Evolutionary conservation across 1,140 invertebrate species (phyloP), one percentile per base, ranked within the genome.

Genomic region (Heliconius eleuchia): DNA sequence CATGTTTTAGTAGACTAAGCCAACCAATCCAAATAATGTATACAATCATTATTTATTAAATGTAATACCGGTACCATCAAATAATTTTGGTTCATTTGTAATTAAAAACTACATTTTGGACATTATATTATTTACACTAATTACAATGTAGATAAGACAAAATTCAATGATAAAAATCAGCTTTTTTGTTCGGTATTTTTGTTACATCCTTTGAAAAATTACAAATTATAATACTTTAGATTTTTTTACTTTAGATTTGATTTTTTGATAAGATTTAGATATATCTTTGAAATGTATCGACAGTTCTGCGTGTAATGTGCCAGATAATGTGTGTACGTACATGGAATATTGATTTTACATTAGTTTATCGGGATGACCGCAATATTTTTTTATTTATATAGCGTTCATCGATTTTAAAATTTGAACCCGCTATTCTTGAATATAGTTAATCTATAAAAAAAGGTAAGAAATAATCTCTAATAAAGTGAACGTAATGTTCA

Each of bases 271-370:
- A 66, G 23, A 66, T 66, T 66, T 16, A 23, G 3, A 27, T 16
- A 30, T 66, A 66, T 66, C 60, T 30, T 66, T 66, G 27, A 66
- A 66, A 66, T 66, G 60, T 66, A 66, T 66, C 60, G 27, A 66
- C 23, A 6, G 11, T 66, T 66, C n/a, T 66, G 27, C 27, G 60
- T 66, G 60, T 66, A 13, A 66, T 66, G n/a, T 30, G 4, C 27
- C 13, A 27, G 60, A 66, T 66, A 66, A 30, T 16, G 23, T 30
- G 8, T 30, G 8, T 13, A 6, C 30, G n/a, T 13, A 30, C 9
- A 66, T 30, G 30, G 9, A 30, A 30, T 66, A 30, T 13, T 66
- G 11, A 57, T 23, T 46, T 23, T 23, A 23, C n/a, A 57, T 57
- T 23, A 19, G n/a, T 57, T 23, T 57, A 23, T 57, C 8, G 18